These are phyloP conservation scores for Wasmannia auropunctata DNA, from an alignment of 1,140 invertebrate genomes.

Conservation along the genomic window DNA sequence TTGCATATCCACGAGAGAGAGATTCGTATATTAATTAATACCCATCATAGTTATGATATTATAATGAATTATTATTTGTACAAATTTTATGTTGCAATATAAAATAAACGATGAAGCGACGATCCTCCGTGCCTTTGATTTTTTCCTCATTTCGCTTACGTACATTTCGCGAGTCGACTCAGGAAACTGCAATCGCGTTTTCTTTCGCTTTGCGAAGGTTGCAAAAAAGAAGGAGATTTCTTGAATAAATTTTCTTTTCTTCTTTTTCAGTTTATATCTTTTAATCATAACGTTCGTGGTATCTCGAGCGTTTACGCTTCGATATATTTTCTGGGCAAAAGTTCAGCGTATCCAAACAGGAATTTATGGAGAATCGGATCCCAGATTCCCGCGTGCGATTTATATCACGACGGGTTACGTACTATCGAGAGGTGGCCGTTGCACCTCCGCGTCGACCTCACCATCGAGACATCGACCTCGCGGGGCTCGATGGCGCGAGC, in stretches of 20 bases:
- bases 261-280: background rate
- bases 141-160: background rate
- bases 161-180: no score
- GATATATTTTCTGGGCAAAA: background rate
- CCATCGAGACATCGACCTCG: slow-evolving; percentile 35
- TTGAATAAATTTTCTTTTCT: no score
- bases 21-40: slow-evolving; percentile 78
- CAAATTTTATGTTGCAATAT: slow-evolving; percentile 86
- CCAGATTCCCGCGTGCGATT: slow-evolving; percentile 17
- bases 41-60: slow-evolving; percentile 74
- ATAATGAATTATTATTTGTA: slow-evolving; percentile 84
- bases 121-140: slow-evolving; percentile 62
- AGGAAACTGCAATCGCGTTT: background rate
- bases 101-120: slow-evolving; percentile 83
- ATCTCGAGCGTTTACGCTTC: background rate
- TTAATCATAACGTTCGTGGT: background rate
- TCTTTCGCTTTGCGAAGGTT: background rate
- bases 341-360: background rate
- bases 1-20: slow-evolving; percentile 46
- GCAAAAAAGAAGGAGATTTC: background rate
- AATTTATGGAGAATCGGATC: background rate
- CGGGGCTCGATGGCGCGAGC: slow-evolving; percentile 1
- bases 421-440: slow-evolving; percentile 42
- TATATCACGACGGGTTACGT: slow-evolving; percentile 12
- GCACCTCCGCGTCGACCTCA: background rate